Conservation (phyloP, 2,797 vertebrate genomes). For the Phoeniculus purpureus region DNA sequence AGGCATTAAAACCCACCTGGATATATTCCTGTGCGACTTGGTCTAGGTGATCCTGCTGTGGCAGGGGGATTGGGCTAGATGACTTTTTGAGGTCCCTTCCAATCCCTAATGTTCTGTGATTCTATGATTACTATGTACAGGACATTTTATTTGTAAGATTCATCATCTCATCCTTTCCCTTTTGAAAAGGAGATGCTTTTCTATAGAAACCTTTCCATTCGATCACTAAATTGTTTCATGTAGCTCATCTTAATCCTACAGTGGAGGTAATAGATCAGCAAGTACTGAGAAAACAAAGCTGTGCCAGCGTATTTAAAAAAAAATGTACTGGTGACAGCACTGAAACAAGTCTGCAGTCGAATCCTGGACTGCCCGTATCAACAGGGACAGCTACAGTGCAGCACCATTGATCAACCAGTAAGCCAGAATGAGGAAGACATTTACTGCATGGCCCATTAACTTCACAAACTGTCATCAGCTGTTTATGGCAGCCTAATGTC, state of each 20-base stretch:
- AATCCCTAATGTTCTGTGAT: too few species aligned
- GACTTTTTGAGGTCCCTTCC: too few species aligned
- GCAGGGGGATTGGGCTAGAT: too few species aligned
- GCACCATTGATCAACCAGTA: conserved; percentile 34
- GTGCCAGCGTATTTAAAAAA: neutral
- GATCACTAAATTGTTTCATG: conserved; percentile 12
- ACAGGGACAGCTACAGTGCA: neutral
- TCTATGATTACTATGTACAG: neutral
- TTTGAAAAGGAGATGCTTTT: neutral
- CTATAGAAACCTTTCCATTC: neutral
- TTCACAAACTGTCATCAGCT: neutral
- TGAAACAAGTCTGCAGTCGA: conserved; percentile 3
- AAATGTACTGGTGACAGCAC: neutral
- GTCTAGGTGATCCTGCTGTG: too few species aligned
- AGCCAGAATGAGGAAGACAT: conserved; percentile 44
- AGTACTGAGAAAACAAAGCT: neutral
- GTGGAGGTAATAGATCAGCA: neutral
- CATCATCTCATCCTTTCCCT: neutral
- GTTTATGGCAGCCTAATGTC: conserved; percentile 59
- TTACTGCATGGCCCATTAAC: conserved; percentile 34
- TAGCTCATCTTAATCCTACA: neutral
- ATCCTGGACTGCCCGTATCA: neutral
- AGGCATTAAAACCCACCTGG: neutral
- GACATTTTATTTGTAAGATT: neutral
- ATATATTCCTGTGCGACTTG: too few species aligned